Evolutionary conservation across 1,140 invertebrate genomes (phyloP).

Genomic region (Trinorchestia longiramus): DNA sequence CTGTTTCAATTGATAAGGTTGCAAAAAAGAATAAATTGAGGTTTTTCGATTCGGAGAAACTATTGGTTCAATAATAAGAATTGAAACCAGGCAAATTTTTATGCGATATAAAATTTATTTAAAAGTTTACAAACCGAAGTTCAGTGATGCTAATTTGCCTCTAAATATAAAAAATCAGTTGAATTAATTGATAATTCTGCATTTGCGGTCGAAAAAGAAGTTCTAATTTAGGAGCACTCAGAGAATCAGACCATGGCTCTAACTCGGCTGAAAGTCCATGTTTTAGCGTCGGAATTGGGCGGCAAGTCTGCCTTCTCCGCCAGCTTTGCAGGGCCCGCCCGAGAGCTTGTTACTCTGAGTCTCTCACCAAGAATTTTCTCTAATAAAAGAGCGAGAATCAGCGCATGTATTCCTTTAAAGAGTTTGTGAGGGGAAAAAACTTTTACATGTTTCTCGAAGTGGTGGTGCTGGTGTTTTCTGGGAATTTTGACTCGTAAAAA

Average conservation of each 20-base stretch:
- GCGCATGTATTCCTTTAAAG: background rate
- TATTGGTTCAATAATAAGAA: background rate
- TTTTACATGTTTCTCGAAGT: background rate
- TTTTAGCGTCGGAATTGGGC: background rate
- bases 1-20: no score
- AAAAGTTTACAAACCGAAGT: background rate
- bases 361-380: constrained; percentile 1
- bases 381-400: background rate
- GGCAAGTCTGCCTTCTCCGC: background rate
- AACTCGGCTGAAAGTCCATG: background rate
- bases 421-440: background rate
- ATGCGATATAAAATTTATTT: background rate
- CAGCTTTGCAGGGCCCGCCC: background rate
- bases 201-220: background rate
- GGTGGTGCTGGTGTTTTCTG: background rate
- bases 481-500: background rate
- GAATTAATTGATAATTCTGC: background rate
- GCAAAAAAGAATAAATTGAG: no score
- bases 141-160: background rate
- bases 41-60: background rate
- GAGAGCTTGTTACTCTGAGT: background rate
- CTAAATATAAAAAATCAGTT: background rate
- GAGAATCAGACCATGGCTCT: background rate
- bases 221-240: background rate
- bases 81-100: background rate